phyloP scores from a whole-genome alignment of 2,113 vertebrate genomes.

The Cairina moschata region DNA sequence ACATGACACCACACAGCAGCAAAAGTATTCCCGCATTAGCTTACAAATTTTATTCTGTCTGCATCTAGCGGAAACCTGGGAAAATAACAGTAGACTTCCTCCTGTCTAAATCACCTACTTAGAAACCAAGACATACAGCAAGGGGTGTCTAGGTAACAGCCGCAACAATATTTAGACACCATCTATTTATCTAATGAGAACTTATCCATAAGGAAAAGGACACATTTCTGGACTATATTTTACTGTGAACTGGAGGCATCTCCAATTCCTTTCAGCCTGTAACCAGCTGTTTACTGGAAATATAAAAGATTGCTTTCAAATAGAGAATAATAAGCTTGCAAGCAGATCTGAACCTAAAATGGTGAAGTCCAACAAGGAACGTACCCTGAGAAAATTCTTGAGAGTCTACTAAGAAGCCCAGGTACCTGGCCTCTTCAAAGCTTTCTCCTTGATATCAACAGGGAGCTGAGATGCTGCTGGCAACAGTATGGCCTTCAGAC shows the following conservation, averaged over 20 bases:
- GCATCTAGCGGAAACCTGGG: background rate
- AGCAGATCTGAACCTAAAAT: background rate
- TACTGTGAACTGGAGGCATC: background rate
- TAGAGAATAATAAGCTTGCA: background rate
- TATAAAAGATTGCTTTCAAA: background rate
- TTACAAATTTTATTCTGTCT: background rate
- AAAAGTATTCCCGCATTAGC: fast-evolving
- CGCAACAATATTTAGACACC: background rate
- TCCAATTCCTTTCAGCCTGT: background rate
- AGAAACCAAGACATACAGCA: background rate
- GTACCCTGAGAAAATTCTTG: background rate
- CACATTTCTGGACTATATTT: background rate
- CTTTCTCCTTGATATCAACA: background rate
- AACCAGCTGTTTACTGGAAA: background rate
- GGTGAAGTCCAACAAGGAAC: background rate
- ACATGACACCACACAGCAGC: background rate
- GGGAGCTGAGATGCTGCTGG: background rate
- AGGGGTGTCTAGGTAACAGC: background rate
- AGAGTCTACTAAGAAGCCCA: background rate
- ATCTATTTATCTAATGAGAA: background rate
- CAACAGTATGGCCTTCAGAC: background rate
- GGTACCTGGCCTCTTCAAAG: background rate
- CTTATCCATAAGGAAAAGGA: background rate
- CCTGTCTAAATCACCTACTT: background rate
- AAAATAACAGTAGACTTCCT: background rate